Conservation (phyloP, 1,140 invertebrate genomes). For the Meloidogyne floridensis region DNA sequence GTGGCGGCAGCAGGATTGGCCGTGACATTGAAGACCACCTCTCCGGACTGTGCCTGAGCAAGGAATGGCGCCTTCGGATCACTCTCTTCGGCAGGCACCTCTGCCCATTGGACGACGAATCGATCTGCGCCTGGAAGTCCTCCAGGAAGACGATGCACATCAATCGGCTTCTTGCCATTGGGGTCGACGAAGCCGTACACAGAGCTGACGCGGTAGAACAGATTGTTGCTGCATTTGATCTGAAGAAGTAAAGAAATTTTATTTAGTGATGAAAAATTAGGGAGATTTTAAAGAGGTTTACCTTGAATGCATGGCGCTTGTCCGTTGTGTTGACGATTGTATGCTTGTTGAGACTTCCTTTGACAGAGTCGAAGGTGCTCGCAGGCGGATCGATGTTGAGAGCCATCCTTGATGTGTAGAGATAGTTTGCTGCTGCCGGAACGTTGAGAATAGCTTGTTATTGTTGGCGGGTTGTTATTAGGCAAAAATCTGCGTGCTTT, state of each 20-base stretch:
- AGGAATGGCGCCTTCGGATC: constrained; percentile 53
- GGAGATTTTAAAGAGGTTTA: neutral
- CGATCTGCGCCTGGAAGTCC: constrained; percentile 50
- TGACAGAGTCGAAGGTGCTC: constrained; percentile 32
- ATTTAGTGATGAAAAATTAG: neutral
- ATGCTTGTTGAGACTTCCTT: constrained; percentile 37
- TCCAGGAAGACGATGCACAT: constrained; percentile 44
- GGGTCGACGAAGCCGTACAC: constrained; percentile 49
- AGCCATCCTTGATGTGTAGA: neutral
- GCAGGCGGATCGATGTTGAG: constrained; percentile 44
- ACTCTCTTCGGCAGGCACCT: constrained; percentile 51
- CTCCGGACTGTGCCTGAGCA: constrained; percentile 51
- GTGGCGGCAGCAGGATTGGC: constrained; percentile 14
- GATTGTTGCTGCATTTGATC: constrained; percentile 49
- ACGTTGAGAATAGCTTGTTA: neutral
- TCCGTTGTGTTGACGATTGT: constrained; percentile 44
- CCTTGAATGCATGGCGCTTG: constrained; percentile 46
- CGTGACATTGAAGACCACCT: constrained; percentile 47
- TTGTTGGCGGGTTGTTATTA: neutral
- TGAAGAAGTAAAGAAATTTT: neutral
- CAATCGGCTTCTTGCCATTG: constrained; percentile 39
- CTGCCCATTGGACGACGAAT: constrained; percentile 53
- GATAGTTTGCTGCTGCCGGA: no score
- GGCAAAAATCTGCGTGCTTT: no score
- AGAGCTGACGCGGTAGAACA: constrained; percentile 49